Evolutionary conservation across 2,888 invertebrate species (phyloP).

Genomic region (Allacma fusca): DNA sequence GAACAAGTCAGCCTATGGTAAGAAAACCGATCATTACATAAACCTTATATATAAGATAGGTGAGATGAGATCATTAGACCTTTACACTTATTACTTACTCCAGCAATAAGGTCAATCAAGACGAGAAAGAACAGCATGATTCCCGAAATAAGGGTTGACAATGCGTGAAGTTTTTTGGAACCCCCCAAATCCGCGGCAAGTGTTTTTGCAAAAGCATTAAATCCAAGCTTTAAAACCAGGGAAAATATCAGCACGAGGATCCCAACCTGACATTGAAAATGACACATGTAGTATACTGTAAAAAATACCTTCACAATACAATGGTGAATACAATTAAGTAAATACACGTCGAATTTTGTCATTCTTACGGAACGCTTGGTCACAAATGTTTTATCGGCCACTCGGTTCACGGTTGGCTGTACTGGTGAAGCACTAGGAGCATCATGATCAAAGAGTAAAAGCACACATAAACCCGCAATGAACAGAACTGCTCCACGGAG

Average conservation of each 20-base stretch:
- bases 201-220: conserved; percentile 62
- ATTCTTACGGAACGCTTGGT: conserved; percentile 53
- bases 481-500: conserved; percentile 55
- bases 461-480: conserved; percentile 48
- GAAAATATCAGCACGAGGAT: conserved; percentile 51
- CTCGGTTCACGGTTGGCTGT: neutral
- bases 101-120: conserved; percentile 64
- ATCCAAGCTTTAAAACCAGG: conserved; percentile 56
- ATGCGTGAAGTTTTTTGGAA: conserved; percentile 66
- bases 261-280: conserved; percentile 43
- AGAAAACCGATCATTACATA: neutral
- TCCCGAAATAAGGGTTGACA: conserved; percentile 66
- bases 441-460: conserved; percentile 49
- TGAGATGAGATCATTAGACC: neutral
- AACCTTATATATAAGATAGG: neutral
- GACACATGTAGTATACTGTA: neutral
- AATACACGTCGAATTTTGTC: too few relatives aligned
- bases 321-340: neutral
- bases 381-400: conserved; percentile 45
- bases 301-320: conserved; percentile 16
- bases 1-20: conserved; percentile 50
- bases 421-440: conserved; percentile 11
- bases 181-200: conserved; percentile 69
- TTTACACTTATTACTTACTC: conserved; percentile 61
- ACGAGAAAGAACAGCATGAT: conserved; percentile 66